phyloP scores from a whole-genome alignment of 1,140 invertebrate genomes.

The Archivesica marissinica region DNA sequence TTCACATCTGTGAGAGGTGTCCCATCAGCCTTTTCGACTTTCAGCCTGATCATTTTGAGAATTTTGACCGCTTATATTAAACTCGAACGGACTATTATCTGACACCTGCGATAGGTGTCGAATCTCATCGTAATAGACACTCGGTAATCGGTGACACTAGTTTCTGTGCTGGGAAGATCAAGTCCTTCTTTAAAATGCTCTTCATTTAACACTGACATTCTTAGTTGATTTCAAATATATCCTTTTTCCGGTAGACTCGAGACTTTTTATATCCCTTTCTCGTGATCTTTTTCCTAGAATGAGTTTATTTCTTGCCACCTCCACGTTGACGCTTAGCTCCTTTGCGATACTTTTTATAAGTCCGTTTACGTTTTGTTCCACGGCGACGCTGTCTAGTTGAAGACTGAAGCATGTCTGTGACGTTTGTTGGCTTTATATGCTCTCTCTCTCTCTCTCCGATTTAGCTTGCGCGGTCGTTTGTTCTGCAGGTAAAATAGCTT shows the following conservation, averaged over 20 bases:
- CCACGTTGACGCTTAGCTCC: constrained; percentile 2
- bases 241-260: background rate
- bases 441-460: constrained; percentile 22
- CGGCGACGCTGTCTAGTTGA: background rate
- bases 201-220: constrained; percentile 37
- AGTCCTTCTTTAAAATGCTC: constrained; percentile 37
- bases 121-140: constrained; percentile 54
- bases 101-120: constrained; percentile 23
- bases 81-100: constrained; percentile 13
- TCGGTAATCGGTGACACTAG: constrained; percentile 42
- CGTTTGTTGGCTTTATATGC: constrained; percentile 38
- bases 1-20: background rate
- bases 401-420: background rate
- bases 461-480: constrained; percentile 59
- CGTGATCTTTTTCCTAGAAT: background rate
- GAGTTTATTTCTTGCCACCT: background rate
- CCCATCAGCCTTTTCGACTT: constrained; percentile 44
- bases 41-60: constrained; percentile 46
- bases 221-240: constrained; percentile 20
- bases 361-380: constrained; percentile 14
- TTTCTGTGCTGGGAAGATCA: constrained; percentile 54
- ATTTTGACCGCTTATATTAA: constrained; percentile 56
- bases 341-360: background rate
- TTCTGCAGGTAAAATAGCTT: constrained; percentile 53
- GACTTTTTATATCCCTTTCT: too few species aligned